Evolutionary conservation across 2,113 vertebrate species (phyloP), one percentile per base, ranked within the genome.

Genomic region (Psammodynastes pulverulentus): DNA sequence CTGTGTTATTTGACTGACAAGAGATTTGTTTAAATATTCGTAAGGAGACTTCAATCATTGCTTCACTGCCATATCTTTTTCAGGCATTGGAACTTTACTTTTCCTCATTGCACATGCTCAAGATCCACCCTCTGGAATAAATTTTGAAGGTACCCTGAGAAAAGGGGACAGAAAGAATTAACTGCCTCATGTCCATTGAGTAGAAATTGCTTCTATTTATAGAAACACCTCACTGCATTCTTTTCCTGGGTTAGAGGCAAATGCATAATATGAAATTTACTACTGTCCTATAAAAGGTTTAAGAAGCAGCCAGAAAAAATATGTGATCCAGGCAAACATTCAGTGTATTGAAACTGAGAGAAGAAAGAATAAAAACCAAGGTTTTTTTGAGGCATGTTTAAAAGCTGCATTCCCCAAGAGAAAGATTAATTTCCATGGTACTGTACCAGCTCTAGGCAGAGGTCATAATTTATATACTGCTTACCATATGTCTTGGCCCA

Each of bases 201-300:
- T 17, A 79, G 72, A 79, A 79, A 43, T 79, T 43, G 72, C 72
- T 79, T 79, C 72, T 79, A 43, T 39, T 43, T 79, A 43, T 43
- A 39, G 34, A 79, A 79, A 79, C 19, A 21, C 72, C 34, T 79
- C 17, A 43, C 34, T 79, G 72, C 34, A 79, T 43, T 79, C 72
- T 79, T 79, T 17, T 79, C 72, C 34, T 43, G 72, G 3, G 46
- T 13, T 49, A 86, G 85, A 29, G 13, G 85, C 3, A 49, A 51
- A n/a, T n/a, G 13, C 15, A n/a, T 43, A 93, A 94, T 89, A 51
- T 45, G 34, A 94, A 93, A 88, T 9, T 21, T 51, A 62, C 48
- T 21, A 5, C 4, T 87, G 46, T 86, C 10, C 72, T 26, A 1
- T 24, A 87, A n/a, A n/a, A 34, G 84, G 23, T 46, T 92, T 45